phyloP scores from a whole-genome alignment of 2,888 invertebrate genomes.

The Agelastica alni region DNA sequence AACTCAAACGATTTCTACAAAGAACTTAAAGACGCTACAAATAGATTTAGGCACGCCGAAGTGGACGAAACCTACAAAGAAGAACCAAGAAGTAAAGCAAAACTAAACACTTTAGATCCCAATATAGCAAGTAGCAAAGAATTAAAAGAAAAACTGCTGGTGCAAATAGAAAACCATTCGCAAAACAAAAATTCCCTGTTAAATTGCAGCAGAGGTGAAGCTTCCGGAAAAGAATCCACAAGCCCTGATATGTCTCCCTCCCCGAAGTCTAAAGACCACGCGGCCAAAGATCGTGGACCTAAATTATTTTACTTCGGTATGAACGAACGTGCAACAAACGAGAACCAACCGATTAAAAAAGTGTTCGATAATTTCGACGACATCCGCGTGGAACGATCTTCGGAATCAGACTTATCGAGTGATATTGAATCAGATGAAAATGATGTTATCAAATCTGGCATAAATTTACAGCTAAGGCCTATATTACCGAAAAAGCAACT shows the following conservation, averaged over 20 bases:
- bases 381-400: slow-evolving; percentile 51
- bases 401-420: slow-evolving; percentile 64
- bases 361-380: slow-evolving; percentile 38
- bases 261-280: slow-evolving; percentile 45
- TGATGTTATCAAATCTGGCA: slow-evolving; percentile 59
- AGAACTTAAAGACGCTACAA: slow-evolving; percentile 58
- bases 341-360: slow-evolving; percentile 24
- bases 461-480: slow-evolving; percentile 75
- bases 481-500: slow-evolving; percentile 79
- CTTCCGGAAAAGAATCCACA: slow-evolving; percentile 67
- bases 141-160: slow-evolving; percentile 59
- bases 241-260: slow-evolving; percentile 65
- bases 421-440: slow-evolving; percentile 55
- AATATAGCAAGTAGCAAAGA: slow-evolving; percentile 56
- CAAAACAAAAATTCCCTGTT: slow-evolving; percentile 55
- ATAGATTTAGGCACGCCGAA: slow-evolving; percentile 45
- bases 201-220: slow-evolving; percentile 56
- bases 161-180: slow-evolving; percentile 56
- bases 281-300: slow-evolving; percentile 42
- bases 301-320: slow-evolving; percentile 79
- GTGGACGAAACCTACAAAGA: slow-evolving; percentile 28
- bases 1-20: slow-evolving; percentile 61
- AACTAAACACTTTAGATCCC: slow-evolving; percentile 56
- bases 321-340: slow-evolving; percentile 58
- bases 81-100: slow-evolving; percentile 53